Base-by-base conservation (phyloP, 2,888 invertebrate species). In the Ophioninae sp. region DNA sequence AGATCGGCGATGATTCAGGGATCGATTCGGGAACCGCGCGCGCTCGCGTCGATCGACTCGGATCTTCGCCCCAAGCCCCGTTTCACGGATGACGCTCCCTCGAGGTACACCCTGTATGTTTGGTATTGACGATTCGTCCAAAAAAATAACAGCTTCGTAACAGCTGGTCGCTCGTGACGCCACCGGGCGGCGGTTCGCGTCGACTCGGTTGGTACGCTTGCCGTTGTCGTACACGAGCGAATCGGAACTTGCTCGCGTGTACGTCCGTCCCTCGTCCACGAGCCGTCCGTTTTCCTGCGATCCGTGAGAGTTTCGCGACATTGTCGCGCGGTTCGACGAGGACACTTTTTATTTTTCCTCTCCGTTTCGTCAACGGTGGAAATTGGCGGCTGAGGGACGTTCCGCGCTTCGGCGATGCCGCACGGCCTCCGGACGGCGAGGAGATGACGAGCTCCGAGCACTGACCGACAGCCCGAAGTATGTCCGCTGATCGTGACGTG, bases 401-500 rank as follows among this genome's bases (percentile, higher is more conserved):
- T n/a, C 17, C 10, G 65, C 41, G 17, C 62, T 59, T 13, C 67
- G 7, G 56, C 72, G 72, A 79, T 84, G 75, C 72, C 20, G 10
- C 8, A 30, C 21, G 6, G 56, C n/a, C 21, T n/a, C 5, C 13
- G 5, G 20, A 13, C 17, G 21, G 6, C 10, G 61, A 61, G 41
- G 6, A 7, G 39, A 39, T 79, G 76, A 83, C 10, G 44, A 8
- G 50, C 37, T 21, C n/a, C 62, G 13, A 13, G 50, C 61, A 59
- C 39, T 75, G 62, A 59, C 57, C 57, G 8, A 41, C 21, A 17
- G 23, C 7, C 6, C 8, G 59, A 90, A 90, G 87, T 89, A 92
- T 92, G 91, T 87, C 88, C 86, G 87, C 85, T 75, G 86, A 85
- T 80, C 87, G 88, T 90, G 90, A 92, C 91, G 90, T 90, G 88